Conservation (phyloP, 2,113 vertebrate genomes). For the Eubucco bourcierii region DNA sequence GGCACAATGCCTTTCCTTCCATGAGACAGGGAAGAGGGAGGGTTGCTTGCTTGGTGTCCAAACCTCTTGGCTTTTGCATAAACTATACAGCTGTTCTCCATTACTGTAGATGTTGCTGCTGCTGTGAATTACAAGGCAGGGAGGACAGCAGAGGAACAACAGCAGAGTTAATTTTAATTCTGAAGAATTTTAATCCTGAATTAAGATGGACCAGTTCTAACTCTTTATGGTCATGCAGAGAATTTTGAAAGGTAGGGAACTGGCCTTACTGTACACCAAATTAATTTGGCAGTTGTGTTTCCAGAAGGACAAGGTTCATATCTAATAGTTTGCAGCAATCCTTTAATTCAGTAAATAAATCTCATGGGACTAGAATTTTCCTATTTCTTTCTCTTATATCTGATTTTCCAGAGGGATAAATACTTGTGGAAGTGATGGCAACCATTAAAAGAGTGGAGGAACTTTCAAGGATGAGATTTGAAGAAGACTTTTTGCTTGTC, state of each 20-base stretch:
- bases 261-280: neutral
- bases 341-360: neutral
- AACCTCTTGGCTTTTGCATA: constrained; percentile 13
- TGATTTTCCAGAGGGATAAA: neutral
- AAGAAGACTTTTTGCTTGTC: neutral
- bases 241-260: neutral
- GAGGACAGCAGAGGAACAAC: neutral
- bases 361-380: neutral
- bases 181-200: neutral
- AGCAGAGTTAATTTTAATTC: neutral
- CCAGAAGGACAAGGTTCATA: neutral
- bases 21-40: neutral
- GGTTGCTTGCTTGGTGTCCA: neutral
- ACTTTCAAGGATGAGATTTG: neutral
- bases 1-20: neutral
- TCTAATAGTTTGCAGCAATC: neutral
- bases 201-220: neutral
- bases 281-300: neutral
- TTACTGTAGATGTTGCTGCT: neutral
- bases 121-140: neutral
- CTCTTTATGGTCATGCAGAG: accelerated
- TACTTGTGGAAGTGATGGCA: neutral
- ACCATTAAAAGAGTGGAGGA: neutral
- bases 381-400: neutral
- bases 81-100: neutral